Conservation (phyloP, 1,140 invertebrate genomes). For the Brevipalpus yothersi region DNA sequence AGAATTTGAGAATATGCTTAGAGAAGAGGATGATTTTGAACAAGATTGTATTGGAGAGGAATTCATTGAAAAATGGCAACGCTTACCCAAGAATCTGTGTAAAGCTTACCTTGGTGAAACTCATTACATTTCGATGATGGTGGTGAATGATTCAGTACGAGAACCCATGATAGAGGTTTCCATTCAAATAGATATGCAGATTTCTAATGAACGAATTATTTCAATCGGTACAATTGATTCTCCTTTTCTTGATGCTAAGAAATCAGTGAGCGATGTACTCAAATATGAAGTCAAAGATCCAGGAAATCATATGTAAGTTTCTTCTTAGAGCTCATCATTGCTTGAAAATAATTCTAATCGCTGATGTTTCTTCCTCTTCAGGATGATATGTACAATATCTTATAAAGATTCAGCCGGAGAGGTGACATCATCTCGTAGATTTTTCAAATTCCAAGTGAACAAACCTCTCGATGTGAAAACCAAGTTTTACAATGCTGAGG, state of each 20-base stretch:
- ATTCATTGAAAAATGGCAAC: slow-evolving; percentile 2
- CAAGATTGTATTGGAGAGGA: background rate
- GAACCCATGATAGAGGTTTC: slow-evolving; percentile 48
- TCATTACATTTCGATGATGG: slow-evolving; percentile 87
- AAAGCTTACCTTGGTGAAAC: slow-evolving; percentile 79
- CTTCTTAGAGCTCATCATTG: background rate
- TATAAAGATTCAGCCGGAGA: slow-evolving; percentile 44
- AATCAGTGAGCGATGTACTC: slow-evolving; percentile 78
- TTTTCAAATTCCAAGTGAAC: slow-evolving; percentile 93
- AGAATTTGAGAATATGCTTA: background rate
- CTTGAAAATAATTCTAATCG: background rate
- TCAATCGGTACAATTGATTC: slow-evolving; percentile 35
- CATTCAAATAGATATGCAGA: slow-evolving; percentile 73
- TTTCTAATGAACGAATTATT: slow-evolving; percentile 50
- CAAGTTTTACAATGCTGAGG: slow-evolving; percentile 90
- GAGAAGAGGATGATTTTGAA: background rate
- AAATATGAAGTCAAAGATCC: slow-evolving; percentile 96
- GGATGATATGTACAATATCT: slow-evolving; percentile 80
- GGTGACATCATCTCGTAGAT: slow-evolving; percentile 52
- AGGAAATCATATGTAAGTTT: slow-evolving; percentile 68
- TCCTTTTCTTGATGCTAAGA: slow-evolving; percentile 28
- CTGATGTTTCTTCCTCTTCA: slow-evolving; percentile 22
- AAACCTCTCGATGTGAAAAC: slow-evolving; percentile 96
- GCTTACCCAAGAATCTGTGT: slow-evolving; percentile 23
- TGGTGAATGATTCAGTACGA: slow-evolving; percentile 70